Evolutionary conservation across 2,888 invertebrate species (phyloP).

Genomic region (Oxycera nigricornis): DNA sequence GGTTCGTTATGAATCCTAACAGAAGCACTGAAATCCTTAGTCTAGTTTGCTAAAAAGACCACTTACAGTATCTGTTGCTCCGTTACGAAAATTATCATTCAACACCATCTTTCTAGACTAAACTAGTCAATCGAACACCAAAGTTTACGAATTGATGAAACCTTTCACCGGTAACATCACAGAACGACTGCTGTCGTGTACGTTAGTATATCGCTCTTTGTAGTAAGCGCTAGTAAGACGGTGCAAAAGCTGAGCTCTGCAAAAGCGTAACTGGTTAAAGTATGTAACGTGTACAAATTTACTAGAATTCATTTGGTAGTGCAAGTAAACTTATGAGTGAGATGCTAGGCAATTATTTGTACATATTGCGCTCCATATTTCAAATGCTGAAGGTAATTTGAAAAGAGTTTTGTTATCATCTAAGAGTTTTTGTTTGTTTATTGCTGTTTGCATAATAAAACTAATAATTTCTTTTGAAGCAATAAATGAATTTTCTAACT

Average conservation of each 20-base stretch:
- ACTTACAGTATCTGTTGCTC: slow-evolving; percentile 10
- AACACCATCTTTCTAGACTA: slow-evolving; percentile 4
- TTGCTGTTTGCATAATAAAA: no score
- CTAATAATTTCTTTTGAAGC: no score
- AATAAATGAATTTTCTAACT: no score
- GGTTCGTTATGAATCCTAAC: no score
- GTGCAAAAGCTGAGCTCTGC: background rate
- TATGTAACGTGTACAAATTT: background rate
- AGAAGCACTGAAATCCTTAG: no score
- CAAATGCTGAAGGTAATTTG: no score
- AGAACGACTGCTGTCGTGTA: background rate
- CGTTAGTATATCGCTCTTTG: background rate
- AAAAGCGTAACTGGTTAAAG: background rate
- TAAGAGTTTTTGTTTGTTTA: no score
- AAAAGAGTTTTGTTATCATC: no score
- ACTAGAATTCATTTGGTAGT: background rate
- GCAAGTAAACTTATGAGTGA: background rate
- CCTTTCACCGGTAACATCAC: slow-evolving; percentile 20
- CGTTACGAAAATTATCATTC: background rate
- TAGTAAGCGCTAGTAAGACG: background rate
- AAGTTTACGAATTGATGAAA: background rate
- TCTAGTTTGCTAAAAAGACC: background rate
- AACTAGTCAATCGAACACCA: background rate
- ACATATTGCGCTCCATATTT: background rate
- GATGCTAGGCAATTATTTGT: background rate